Evolutionary conservation across 2,888 invertebrate species (phyloP), one percentile per base, ranked within the genome.

Genomic region (Megaustenia siamemsis): DNA sequence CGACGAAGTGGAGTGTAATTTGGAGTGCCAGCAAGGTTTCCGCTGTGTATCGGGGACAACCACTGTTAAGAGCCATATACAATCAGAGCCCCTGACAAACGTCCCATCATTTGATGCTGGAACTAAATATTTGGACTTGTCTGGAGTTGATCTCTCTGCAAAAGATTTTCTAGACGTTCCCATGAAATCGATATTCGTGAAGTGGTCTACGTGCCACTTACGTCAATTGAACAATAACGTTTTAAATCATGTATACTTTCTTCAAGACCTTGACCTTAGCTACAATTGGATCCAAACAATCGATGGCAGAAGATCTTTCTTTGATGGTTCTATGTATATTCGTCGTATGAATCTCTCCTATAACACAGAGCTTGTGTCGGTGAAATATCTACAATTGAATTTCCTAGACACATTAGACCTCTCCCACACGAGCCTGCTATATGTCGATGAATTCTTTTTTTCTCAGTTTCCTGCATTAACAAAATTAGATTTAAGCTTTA

Each of bases 1-100:
- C 38, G 81, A 81, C 56, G 81, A 81, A 38, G 38, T 71, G 32
- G 49, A 53, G 12, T 81, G 81, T 53, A 18, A 71, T 35, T 69
- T 81, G 10, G 24, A 49, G 1, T 81, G 81, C 56, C 3, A 5
- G 40, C 35, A 10, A 0, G 81, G 81, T 4, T 56, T 81, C 38
- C 10, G 53, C 10, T 73, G 73, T 40, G 18, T 56, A 15, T 40
- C 28, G n/a, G 8, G 73, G 73, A 15, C n/a, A n/a, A n/a, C n/a
- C n/a, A n/a, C 38, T 15, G 12, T 24, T 1, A 60, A 18, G 15
- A 38, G 40, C 56, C 24, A 53, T 24, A 71, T 21, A 35, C 28
- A 71, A n/a, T n/a, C n/a, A 10, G 56, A 56, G 24, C 49, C 53
- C 24, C 32, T 71, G 3, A 56, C 24, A 32, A 38, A 71, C 15